phyloP scores from a whole-genome alignment of 2,797 vertebrate species.

The Gadopsis bispinosus region DNA sequence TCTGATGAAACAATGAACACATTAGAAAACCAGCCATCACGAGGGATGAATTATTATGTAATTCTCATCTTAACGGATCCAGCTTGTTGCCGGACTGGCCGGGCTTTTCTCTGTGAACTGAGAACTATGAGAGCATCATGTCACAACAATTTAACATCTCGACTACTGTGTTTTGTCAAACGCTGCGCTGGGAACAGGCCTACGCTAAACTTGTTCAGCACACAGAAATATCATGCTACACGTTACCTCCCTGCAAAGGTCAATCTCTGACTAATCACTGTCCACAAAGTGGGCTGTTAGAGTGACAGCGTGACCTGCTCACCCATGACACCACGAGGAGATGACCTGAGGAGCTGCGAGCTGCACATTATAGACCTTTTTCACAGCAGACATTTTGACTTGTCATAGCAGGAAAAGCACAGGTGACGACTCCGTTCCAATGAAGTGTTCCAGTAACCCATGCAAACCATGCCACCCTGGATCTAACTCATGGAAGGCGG shows the following conservation, averaged over 20 bases:
- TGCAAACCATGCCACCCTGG: background rate
- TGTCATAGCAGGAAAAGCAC: background rate
- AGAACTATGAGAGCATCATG: constrained; percentile 46
- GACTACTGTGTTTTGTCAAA: constrained; percentile 55
- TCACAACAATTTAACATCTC: constrained; percentile 66
- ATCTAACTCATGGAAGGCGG: background rate
- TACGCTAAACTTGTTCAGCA: constrained; percentile 8
- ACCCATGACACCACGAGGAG: constrained; percentile 10
- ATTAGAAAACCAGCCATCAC: constrained; percentile 37
- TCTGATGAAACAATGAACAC: constrained; percentile 29
- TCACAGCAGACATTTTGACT: background rate
- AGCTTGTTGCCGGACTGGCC: constrained; percentile 43
- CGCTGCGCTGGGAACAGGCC: constrained; percentile 21
- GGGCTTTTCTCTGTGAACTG: constrained; percentile 26
- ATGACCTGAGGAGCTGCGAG: constrained; percentile 3
- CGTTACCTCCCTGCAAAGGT: constrained; percentile 28
- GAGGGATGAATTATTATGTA: constrained; percentile 53
- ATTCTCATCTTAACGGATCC: constrained; percentile 46
- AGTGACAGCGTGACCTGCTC: background rate
- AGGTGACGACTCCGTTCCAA: constrained; percentile 2
- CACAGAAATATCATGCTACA: constrained; percentile 23
- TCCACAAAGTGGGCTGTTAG: constrained; percentile 1
- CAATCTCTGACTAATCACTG: constrained; percentile 34
- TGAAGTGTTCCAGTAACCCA: background rate
- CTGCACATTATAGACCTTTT: background rate